Base-by-base conservation (phyloP, 2,113 vertebrate genomes). In the Zapornia atra region DNA sequence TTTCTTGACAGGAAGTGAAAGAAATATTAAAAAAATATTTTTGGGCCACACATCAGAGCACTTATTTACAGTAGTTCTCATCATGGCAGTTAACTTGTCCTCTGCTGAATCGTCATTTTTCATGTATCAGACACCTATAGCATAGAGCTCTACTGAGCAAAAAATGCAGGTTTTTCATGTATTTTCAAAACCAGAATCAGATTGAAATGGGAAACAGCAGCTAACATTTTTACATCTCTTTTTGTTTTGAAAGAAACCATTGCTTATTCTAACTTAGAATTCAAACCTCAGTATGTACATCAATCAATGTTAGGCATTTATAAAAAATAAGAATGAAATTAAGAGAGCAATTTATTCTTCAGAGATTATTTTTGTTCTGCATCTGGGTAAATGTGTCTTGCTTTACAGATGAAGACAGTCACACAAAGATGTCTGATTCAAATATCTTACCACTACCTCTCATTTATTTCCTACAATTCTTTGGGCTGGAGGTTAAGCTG, bases 1-100 rank as follows among this genome's bases (percentile, higher is more conserved):
- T 91, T 76, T 89, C 86, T 82, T 96, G 89, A 76, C 44, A 87
- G 81, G 65, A 94, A 81, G 94, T 96, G 70, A 92, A 96, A 91
- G 73, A 92, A 93, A 61, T 15, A 69, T 22, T 48, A 48, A 72
- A 87, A 95, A 89, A 84, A 36, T 33, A 44, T 46, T 79, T 83
- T 94, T 64, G 73, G 93, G 38, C 80, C 31, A 33, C 44, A 71
- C 65, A 92, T 95, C 57, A 91, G 61, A 91, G 91, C 44, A 29
- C 48, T 88, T 92, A 54, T 66, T 82, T 95, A 59, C 57, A 57
- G 40, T 75, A 76, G n/a, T 77, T 96, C 65, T 76, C 70, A 46
- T 87, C 36, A 22, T 72, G 54, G 44, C 57, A 59, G 82, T 93
- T 83, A 82, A 91, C 75, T 90, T 87, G 64, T 60, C 48, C 16